Evolutionary conservation across 1,140 invertebrate genomes (phyloP), one percentile per base, ranked within the genome.

Genomic region (Nymphalis io): DNA sequence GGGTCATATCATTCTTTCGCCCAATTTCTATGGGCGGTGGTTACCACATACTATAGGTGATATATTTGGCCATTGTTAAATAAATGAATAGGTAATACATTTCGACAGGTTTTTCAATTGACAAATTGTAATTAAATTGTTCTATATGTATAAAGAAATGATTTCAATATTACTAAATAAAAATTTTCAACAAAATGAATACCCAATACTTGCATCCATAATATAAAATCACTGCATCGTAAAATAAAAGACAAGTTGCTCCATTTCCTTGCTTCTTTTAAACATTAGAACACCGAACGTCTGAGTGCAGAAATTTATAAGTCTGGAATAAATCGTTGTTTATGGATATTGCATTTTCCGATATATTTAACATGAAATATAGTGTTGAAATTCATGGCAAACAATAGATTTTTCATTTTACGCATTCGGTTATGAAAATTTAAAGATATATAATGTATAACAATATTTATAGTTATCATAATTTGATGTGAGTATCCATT

Each of bases 281-380:
- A 71, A 68, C 60, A 60, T 62, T 60, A 59, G 68, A 64, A 77
- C 68, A 68, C 70, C 57, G 65, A 61, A 40, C 69, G 69, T 71
- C 69, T 61, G 58, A 64, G 57, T 73, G 44, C 39, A 40, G 39
- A 68, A 78, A 82, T 83, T 81, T 83, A 83, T 83, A 77, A 75
- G 74, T 80, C 79, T 73, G 76, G 72, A 75, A 77, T 74, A 76
- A 79, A 75, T 75, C 67, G 60, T 75, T 79, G 72, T 77, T 81
- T 79, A 79, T 75, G 63, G 76, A 76, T 77, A 73, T 79, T 81
- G 76, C 70, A 72, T 76, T 78, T 75, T 65, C 72, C 77, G 71
- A 75, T 74, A 75, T 73, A 62, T 79, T 72, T 72, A 74, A 71
- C 70, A 74, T 71, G 69, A 76, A 63, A 77, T 72, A 73, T 72